These are phyloP conservation scores for Chymomyza procnemis DNA, from an alignment of 2,888 invertebrate species.

Conservation along the genomic window DNA sequence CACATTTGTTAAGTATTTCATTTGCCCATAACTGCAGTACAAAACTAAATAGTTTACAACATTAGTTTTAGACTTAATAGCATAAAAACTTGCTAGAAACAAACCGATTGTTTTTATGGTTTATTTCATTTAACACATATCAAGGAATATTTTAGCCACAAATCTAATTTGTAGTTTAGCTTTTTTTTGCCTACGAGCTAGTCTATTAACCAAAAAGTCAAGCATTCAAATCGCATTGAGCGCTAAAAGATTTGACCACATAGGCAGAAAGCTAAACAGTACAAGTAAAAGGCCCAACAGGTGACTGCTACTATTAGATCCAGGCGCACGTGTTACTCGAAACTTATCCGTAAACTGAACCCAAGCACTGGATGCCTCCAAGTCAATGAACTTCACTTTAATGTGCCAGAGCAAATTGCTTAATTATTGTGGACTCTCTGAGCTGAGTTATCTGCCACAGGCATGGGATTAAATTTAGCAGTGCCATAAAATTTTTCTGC, in stretches of 20 bases:
- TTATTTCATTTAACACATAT: too few species aligned
- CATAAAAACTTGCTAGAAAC: too few species aligned
- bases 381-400: constrained; percentile 35
- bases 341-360: background rate
- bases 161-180: too few species aligned
- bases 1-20: too few species aligned
- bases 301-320: background rate
- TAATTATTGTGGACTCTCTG: constrained; percentile 56
- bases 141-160: too few species aligned
- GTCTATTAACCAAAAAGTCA: background rate
- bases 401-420: constrained; percentile 60
- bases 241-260: background rate
- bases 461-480: background rate
- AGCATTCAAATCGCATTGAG: constrained; percentile 6
- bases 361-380: background rate
- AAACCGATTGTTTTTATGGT: too few species aligned
- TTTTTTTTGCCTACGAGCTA: too few species aligned
- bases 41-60: too few species aligned
- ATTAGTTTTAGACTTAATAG: too few species aligned
- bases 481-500: constrained; percentile 1
- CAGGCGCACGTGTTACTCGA: background rate
- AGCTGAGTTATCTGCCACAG: background rate
- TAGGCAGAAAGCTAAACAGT: background rate
- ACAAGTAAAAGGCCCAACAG: background rate
- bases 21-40: too few species aligned